Evolutionary conservation across 1,140 invertebrate species (phyloP).

Genomic region (Magallana ariakensis): DNA sequence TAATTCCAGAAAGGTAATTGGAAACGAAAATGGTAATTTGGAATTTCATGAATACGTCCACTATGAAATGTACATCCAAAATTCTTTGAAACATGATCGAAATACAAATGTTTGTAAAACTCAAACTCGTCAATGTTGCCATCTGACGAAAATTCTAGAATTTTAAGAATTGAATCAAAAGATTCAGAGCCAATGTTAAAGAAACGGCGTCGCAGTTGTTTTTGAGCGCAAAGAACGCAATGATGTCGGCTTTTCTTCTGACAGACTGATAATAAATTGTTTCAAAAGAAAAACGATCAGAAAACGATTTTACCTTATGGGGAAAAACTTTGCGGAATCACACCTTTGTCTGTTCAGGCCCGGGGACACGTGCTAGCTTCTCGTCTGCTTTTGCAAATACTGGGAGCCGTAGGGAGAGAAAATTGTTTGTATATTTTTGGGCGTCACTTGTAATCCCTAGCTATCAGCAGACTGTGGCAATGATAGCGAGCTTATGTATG

Average conservation of each 20-base stretch:
- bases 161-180: background rate
- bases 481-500: slow-evolving; percentile 36
- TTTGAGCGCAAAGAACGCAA: background rate
- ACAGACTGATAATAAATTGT: slow-evolving; percentile 21
- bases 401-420: slow-evolving; percentile 40
- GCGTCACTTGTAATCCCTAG: slow-evolving; percentile 37
- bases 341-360: slow-evolving; percentile 39
- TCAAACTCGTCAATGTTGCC: slow-evolving; percentile 7
- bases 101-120: slow-evolving; percentile 29
- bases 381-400: slow-evolving; percentile 33
- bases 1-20: slow-evolving; percentile 44
- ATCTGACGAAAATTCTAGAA: slow-evolving; percentile 6
- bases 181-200: slow-evolving; percentile 15
- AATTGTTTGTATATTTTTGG: slow-evolving; percentile 40
- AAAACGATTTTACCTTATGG: slow-evolving; percentile 38
- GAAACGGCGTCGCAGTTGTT: background rate
- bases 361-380: slow-evolving; percentile 36
- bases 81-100: slow-evolving; percentile 31
- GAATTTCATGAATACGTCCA: slow-evolving; percentile 40
- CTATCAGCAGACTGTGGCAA: slow-evolving; percentile 12
- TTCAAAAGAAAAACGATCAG: slow-evolving; percentile 35
- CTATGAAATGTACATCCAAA: slow-evolving; percentile 31
- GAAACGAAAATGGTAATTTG: slow-evolving; percentile 53
- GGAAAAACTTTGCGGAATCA: slow-evolving; percentile 33
- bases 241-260: background rate